A percentile compares a stretch with the other conserved stretches of the same genome.
Conservation (phyloP, 2,113 vertebrate species). For the Podarcis cretensis region DNA sequence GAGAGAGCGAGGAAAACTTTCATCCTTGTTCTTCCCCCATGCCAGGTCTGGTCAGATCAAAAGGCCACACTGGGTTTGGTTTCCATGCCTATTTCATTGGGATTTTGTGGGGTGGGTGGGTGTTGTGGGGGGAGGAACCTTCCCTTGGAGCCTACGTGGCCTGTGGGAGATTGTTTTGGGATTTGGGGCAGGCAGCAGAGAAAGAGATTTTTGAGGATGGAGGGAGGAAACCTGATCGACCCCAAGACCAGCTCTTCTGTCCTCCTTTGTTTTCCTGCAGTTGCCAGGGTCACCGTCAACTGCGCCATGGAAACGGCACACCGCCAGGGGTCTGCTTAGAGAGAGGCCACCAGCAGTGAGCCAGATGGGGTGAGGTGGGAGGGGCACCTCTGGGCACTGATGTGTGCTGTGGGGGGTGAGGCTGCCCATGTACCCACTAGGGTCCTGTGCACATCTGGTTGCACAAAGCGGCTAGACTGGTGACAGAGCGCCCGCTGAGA, state of each 20-base stretch:
- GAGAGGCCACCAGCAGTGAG: background rate
- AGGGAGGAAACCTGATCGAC: background rate
- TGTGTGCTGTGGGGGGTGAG: background rate
- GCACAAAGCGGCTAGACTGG: background rate
- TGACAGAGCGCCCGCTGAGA: too few relatives aligned
- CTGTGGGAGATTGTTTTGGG: background rate
- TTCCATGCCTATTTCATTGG: background rate
- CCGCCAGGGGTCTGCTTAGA: fast-evolving
- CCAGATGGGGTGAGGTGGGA: too few relatives aligned
- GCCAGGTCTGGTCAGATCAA: too few relatives aligned
- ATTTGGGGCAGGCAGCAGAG: background rate
- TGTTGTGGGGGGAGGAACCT: background rate
- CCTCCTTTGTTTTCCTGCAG: background rate
- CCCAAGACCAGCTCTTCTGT: background rate
- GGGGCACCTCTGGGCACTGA: background rate
- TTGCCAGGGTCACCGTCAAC: background rate
- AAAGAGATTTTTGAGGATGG: background rate
- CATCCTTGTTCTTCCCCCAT: too few relatives aligned
- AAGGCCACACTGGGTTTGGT: background rate
- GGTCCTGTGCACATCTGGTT: background rate
- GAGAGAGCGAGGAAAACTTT: too few relatives aligned
- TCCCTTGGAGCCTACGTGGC: too few relatives aligned
- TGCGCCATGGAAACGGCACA: background rate
- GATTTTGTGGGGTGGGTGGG: background rate
- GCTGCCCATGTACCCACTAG: background rate